phyloP scores from a whole-genome alignment of 2,113 vertebrate genomes.

The Caracal caracal region DNA sequence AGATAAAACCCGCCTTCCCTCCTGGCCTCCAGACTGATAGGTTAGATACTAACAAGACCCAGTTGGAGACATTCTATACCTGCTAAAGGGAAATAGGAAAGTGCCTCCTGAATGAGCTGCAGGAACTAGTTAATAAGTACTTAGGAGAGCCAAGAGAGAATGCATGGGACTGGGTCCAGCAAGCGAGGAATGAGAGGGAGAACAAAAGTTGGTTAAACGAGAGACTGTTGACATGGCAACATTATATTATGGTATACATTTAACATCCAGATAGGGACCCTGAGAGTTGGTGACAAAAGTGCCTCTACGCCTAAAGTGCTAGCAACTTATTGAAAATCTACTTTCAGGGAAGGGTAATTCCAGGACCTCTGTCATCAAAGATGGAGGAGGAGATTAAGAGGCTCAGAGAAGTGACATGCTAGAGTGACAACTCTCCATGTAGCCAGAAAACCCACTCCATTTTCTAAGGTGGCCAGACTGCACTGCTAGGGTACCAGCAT shows the following conservation, averaged over 20 bases:
- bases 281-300: background rate
- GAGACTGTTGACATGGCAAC: background rate
- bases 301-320: background rate
- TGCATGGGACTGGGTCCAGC: background rate
- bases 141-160: background rate
- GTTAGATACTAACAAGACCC: background rate
- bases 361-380: background rate
- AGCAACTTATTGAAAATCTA: background rate
- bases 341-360: background rate
- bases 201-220: background rate
- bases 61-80: background rate
- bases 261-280: background rate
- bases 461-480: background rate
- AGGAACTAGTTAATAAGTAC: background rate
- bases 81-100: background rate
- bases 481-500: rapidly evolving
- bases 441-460: background rate
- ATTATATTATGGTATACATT: background rate
- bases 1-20: background rate
- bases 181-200: background rate
- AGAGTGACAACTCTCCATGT: background rate
- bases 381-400: background rate
- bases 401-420: background rate
- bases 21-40: background rate
- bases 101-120: background rate